Evolutionary conservation across 53 echinoderm and acorn worm genomes (phyloP).

Genomic region (Paelopatides confundens): DNA sequence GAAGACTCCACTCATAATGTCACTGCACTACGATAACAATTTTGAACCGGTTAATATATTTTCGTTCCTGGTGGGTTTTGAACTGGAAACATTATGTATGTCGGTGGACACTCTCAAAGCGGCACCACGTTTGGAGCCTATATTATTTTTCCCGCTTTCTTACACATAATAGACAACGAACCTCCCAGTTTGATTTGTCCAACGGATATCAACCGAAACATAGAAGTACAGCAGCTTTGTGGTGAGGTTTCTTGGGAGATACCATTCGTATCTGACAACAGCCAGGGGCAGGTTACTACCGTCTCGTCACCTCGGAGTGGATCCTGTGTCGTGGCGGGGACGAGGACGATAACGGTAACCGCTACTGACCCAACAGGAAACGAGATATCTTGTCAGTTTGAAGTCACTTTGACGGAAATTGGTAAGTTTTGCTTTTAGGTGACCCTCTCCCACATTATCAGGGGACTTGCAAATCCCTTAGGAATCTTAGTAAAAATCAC

Average conservation of each 20-base stretch:
- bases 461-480: too few relatives aligned
- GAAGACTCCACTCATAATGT: too few relatives aligned
- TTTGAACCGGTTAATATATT: too few relatives aligned
- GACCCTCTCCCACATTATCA: too few relatives aligned
- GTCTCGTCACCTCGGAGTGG: conserved; percentile 8
- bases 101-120: too few relatives aligned
- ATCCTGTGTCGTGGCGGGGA: not conserved
- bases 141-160: not conserved
- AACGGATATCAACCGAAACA: not conserved
- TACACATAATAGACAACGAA: not conserved
- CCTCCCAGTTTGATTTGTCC: conserved; percentile 25
- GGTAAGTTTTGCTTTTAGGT: not conserved
- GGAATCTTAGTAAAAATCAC: too few relatives aligned
- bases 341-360: not conserved
- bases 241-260: not conserved
- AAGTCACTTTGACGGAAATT: not conserved
- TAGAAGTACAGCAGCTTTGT: not conserved
- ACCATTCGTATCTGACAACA: conserved; percentile 16
- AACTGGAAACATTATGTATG: too few relatives aligned
- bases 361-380: conserved; percentile 16
- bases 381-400: not conserved
- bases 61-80: too few relatives aligned
- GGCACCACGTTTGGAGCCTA: too few relatives aligned
- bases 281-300: not conserved
- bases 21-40: too few relatives aligned